These are phyloP conservation scores for Cichlasoma orientale DNA, from an alignment of 2,797 vertebrate genomes.

Conservation along the genomic window DNA sequence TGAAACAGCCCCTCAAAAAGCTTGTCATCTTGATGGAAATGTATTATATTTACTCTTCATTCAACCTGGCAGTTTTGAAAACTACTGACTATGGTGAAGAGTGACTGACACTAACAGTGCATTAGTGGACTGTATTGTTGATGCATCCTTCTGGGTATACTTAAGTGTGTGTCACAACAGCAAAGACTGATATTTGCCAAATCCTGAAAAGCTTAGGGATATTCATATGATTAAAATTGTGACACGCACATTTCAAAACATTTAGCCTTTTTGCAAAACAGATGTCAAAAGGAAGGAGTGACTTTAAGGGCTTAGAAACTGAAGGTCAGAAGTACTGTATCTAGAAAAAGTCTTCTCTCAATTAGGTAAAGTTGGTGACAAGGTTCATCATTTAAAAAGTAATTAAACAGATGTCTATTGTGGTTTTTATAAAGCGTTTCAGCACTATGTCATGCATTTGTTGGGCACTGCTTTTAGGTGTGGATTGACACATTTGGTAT, in stretches of 20 bases:
- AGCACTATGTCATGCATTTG: background rate
- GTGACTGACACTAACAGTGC: conserved; percentile 43
- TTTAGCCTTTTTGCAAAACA: conserved; percentile 11
- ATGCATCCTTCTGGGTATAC: conserved; percentile 20
- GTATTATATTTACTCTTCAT: conserved; percentile 39
- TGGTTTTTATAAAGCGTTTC: background rate
- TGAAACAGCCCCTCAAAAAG: conserved; percentile 16
- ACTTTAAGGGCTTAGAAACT: conserved; percentile 35
- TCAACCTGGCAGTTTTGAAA: conserved; percentile 44
- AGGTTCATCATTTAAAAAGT: background rate
- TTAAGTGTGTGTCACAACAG: conserved; percentile 39
- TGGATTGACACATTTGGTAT: background rate
- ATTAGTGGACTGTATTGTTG: conserved; percentile 36
- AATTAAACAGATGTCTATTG: background rate
- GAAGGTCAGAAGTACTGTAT: conserved; percentile 27
- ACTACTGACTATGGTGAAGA: conserved; percentile 19
- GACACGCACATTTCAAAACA: conserved; percentile 19
- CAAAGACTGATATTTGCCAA: conserved; percentile 50
- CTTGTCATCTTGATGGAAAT: conserved; percentile 49
- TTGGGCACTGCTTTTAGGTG: background rate
- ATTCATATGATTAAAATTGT: conserved; percentile 38
- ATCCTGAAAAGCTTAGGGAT: conserved; percentile 42
- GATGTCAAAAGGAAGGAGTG: conserved; percentile 39
- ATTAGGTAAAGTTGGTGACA: background rate
- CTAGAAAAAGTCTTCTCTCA: too few species aligned